Evolutionary conservation across 2,888 invertebrate genomes (phyloP).

Genomic region (Diplolepis rosae): DNA sequence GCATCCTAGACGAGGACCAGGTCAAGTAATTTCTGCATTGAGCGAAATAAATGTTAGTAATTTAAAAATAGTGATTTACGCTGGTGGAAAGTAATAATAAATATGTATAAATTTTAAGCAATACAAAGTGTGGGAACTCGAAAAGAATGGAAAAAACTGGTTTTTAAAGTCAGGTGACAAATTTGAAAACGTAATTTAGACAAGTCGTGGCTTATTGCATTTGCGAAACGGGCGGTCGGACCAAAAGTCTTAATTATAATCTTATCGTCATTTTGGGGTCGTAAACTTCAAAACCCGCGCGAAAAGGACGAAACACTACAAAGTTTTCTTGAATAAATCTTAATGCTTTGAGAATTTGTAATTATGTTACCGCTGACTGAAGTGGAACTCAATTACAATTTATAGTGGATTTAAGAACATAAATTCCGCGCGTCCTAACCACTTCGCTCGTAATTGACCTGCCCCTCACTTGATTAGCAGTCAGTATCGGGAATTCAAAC

Average conservation of each 20-base stretch:
- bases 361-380: conserved; percentile 36
- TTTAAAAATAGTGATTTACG: too few species aligned
- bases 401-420: not conserved
- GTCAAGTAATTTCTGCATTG: too few species aligned
- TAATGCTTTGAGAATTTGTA: conserved; percentile 35
- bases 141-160: not conserved
- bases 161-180: not conserved
- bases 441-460: not conserved
- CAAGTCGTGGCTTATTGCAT: not conserved
- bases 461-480: not conserved
- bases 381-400: conserved; percentile 5
- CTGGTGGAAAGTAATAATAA: too few species aligned
- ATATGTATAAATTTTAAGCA: too few species aligned
- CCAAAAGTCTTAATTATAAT: conserved; percentile 51
- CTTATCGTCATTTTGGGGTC: conserved; percentile 34
- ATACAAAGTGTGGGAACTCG: too few species aligned
- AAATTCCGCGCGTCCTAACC: not conserved
- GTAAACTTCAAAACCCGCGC: conserved; percentile 41
- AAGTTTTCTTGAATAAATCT: conserved; percentile 52
- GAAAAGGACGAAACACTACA: conserved; percentile 47
- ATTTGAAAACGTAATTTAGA: not conserved
- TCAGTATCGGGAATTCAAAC: not conserved
- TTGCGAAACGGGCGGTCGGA: conserved; percentile 9
- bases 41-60: too few species aligned
- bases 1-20: too few species aligned